These are phyloP conservation scores for Diachrysia chrysitis DNA, from an alignment of 2,888 invertebrate species.

Conservation along the genomic window DNA sequence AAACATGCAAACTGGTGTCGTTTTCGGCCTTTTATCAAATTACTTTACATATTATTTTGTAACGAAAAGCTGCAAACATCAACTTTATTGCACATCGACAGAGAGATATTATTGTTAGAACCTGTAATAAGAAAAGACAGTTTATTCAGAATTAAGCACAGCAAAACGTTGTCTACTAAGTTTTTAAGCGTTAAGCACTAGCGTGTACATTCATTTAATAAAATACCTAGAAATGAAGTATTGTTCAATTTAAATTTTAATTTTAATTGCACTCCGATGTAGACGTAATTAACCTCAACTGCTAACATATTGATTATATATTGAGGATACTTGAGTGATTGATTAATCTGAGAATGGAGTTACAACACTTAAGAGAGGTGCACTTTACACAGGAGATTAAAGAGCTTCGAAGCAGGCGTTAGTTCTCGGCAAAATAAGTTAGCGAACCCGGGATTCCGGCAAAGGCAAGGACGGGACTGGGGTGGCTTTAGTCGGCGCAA, in stretches of 20 bases:
- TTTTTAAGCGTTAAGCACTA: constrained; percentile 17
- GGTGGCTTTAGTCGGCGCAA: no score
- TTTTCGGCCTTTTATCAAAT: no score
- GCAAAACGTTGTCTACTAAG: constrained; percentile 11
- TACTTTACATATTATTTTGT: no score
- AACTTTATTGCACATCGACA: no score
- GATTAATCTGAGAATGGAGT: neutral
- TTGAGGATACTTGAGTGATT: constrained; percentile 4
- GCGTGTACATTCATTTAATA: constrained; percentile 17
- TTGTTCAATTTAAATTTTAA: constrained; percentile 24
- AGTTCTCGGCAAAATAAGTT: no score
- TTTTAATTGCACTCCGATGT: constrained; percentile 19
- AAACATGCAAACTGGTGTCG: no score
- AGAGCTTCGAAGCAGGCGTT: neutral
- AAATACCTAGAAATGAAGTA: constrained; percentile 11
- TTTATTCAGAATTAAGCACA: neutral
- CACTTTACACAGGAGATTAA: neutral
- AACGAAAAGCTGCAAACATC: no score
- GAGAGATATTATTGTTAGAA: neutral
- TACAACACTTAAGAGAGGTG: neutral
- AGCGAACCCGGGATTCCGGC: no score
- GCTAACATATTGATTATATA: neutral
- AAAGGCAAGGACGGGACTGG: no score
- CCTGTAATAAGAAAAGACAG: neutral
- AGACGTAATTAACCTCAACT: neutral